These are phyloP conservation scores for Synanthedon formicaeformis DNA, from an alignment of 2,888 invertebrate genomes.

Conservation along the genomic window DNA sequence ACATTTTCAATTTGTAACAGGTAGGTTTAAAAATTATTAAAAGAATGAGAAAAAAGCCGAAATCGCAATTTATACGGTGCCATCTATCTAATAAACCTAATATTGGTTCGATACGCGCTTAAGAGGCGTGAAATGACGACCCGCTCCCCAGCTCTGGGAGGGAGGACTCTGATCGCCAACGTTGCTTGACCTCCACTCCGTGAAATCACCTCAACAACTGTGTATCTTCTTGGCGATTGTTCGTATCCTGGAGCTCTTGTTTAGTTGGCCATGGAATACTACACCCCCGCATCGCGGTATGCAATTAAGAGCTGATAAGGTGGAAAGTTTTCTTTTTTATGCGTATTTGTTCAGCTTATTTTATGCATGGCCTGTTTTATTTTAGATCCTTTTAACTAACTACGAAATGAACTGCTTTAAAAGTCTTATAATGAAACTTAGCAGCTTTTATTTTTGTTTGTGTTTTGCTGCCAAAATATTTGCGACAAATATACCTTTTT, in stretches of 20 bases:
- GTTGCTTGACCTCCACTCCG: constrained; percentile 24
- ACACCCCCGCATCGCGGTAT: constrained; percentile 18
- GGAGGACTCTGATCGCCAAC: constrained; percentile 26
- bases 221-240: neutral
- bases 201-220: no score
- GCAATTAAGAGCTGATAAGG: constrained; percentile 39
- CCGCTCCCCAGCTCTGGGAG: constrained; percentile 22
- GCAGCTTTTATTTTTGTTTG: no score
- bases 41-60: constrained; percentile 42
- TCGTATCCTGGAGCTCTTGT: constrained; percentile 10
- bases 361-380: neutral
- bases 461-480: no score
- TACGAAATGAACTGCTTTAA: no score
- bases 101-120: constrained; percentile 65
- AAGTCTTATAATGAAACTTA: no score
- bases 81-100: constrained; percentile 68
- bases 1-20: no score
- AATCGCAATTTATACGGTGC: constrained; percentile 47
- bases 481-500: no score
- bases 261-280: constrained; percentile 12
- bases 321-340: constrained; percentile 22
- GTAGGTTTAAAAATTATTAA: constrained; percentile 22
- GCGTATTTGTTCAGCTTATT: neutral
- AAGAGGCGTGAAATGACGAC: constrained; percentile 64
- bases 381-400: no score